A percentile compares a stretch with the other conserved stretches of the same genome.
Conservation (phyloP, 2,888 invertebrate species). For the Argyra leucocephala region DNA sequence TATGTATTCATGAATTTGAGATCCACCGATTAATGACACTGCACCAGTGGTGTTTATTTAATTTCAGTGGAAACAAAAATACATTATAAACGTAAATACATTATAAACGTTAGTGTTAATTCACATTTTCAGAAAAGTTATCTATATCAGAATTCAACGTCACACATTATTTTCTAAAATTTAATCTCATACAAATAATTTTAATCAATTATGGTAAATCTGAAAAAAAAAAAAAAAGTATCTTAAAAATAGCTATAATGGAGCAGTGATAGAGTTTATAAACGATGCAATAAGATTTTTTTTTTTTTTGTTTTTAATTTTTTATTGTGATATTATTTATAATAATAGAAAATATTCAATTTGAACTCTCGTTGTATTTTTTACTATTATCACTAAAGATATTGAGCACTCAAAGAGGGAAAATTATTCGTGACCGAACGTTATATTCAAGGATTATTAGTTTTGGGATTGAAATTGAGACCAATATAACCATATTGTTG, state of each 20-base stretch:
- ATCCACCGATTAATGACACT: too few relatives aligned
- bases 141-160: too few relatives aligned
- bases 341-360: slow-evolving; percentile 1
- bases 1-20: too few relatives aligned
- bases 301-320: not conserved
- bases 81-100: too few relatives aligned
- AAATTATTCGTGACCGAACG: slow-evolving; percentile 7
- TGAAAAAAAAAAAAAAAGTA: not conserved
- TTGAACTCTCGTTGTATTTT: not conserved
- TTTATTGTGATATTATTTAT: not conserved
- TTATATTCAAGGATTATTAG: slow-evolving; percentile 9
- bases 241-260: not conserved
- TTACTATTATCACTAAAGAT: not conserved
- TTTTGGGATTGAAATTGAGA: slow-evolving; percentile 4
- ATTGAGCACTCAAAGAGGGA: not conserved
- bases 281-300: not conserved
- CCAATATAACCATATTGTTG: slow-evolving; percentile 6
- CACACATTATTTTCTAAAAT: too few relatives aligned
- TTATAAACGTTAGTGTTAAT: too few relatives aligned
- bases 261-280: not conserved
- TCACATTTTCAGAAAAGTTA: too few relatives aligned
- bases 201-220: not conserved
- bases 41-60: too few relatives aligned
- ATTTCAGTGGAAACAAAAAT: too few relatives aligned
- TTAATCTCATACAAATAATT: too few relatives aligned